Conservation (phyloP, 1,140 invertebrate species). For the Coelopa frigida region DNA sequence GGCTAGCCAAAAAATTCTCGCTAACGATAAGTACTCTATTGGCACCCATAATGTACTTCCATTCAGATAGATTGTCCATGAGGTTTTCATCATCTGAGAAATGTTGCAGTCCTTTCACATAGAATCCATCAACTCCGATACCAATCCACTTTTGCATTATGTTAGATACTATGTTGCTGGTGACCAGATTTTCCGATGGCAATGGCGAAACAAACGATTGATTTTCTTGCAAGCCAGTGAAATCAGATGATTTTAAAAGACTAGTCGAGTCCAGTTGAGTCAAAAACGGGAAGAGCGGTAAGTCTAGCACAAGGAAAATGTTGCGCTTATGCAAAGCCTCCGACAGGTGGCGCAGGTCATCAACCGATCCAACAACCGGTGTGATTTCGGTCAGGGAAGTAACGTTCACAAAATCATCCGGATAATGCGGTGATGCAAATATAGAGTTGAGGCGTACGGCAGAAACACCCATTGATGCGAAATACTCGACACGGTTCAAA, state of each 20-base stretch:
- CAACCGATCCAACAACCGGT: constrained; percentile 54
- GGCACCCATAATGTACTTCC: constrained; percentile 57
- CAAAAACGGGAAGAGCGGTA: constrained; percentile 59
- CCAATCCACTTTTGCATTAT: constrained; percentile 59
- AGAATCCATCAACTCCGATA: constrained; percentile 70
- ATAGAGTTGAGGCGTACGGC: constrained; percentile 68
- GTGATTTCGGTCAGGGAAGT: constrained; percentile 57
- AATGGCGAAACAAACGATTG: not conserved
- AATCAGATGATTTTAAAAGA: constrained; percentile 12
- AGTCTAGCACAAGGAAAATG: constrained; percentile 66
- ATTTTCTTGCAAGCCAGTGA: constrained; percentile 3
- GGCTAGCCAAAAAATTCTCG: constrained; percentile 49
- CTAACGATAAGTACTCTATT: constrained; percentile 61
- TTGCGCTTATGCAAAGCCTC: constrained; percentile 54
- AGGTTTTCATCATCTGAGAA: constrained; percentile 47
- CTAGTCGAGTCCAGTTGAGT: constrained; percentile 44
- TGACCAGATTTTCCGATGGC: constrained; percentile 5
- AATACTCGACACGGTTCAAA: constrained; percentile 57
- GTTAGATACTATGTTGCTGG: constrained; percentile 44
- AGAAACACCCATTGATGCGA: constrained; percentile 57
- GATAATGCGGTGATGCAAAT: constrained; percentile 61
- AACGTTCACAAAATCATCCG: constrained; percentile 59
- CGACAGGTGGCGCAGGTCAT: constrained; percentile 59
- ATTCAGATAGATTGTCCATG: constrained; percentile 50
- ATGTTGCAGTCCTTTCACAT: constrained; percentile 61